Base-by-base conservation (phyloP, 2,888 invertebrate species). In the Leptopilina myrica region DNA sequence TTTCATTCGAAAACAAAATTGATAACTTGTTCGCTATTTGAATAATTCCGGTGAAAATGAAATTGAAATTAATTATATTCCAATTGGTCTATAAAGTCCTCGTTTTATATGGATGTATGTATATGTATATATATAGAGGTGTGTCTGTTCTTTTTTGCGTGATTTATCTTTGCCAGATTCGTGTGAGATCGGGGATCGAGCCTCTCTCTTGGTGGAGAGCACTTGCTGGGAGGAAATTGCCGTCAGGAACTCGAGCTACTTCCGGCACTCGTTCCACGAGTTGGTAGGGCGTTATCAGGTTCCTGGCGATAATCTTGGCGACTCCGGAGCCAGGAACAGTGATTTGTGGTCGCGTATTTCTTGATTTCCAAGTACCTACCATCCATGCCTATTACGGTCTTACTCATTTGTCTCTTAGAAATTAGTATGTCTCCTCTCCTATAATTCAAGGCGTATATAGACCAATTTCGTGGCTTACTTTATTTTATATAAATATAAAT, bases 161-260 rank as follows among this genome's bases (percentile, higher is more conserved):
- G 73, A 73, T 56, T 56, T 14, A 20, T 73, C 56, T 56, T 73
- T 56, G 26, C n/a, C 73, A n/a, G 73, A 73, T 40, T 33, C 73
- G 53, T 64, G 65, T 64, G 78, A 73, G 75, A 76, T 79, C 67
- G 66, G 76, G 76, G 49, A 80, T 69, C 56, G 26, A 77, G 66
- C 69, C 65, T 81, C 76, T 81, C 77, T 69, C 75, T 77, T 11
- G 43, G 81, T 82, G 79, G 76, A 80, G 84, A 80, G 84, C 81
- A 84, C 81, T 83, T 85, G 79, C 80, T 80, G 26, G 80, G 78
- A 86, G 89, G 89, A 89, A 89, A 89, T 89, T 89, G 88, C 87
- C 84, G 86, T 82, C 84, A 87, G 86, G 85, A 89, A 88, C 86
- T 86, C 80, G 86, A 84, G 86, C 85, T 84, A 83, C 87, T 89